Evolutionary conservation across 2,888 invertebrate species (phyloP).

Genomic region (Drosophila vallismaia): DNA sequence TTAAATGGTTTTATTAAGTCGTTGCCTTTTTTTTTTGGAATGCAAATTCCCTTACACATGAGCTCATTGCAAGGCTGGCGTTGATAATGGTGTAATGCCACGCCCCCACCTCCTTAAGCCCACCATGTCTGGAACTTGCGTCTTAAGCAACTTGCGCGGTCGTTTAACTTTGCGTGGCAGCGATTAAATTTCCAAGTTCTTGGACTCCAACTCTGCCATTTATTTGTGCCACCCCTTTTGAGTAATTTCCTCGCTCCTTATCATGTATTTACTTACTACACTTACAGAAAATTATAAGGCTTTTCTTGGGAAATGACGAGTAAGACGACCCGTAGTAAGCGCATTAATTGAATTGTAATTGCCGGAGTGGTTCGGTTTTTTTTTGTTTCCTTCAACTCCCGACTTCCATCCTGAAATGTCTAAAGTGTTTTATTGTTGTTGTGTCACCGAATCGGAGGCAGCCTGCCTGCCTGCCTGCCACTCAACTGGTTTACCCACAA

Average conservation of each 20-base stretch:
- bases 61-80: slow-evolving; percentile 42
- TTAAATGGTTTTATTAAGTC: background rate
- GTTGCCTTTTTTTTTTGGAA: background rate
- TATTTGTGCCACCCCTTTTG: background rate
- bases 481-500: slow-evolving; percentile 63
- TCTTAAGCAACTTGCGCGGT: slow-evolving; percentile 69
- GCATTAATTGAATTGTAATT: slow-evolving; percentile 80
- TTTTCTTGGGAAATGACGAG: slow-evolving; percentile 23
- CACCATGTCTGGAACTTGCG: slow-evolving; percentile 13
- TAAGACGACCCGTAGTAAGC: too few relatives aligned
- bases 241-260: slow-evolving; percentile 46
- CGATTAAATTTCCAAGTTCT: slow-evolving; percentile 74
- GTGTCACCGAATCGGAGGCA: slow-evolving; percentile 40
- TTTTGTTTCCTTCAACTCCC: slow-evolving; percentile 10
- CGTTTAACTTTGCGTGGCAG: slow-evolving; percentile 73
- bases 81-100: slow-evolving; percentile 15
- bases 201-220: slow-evolving; percentile 53
- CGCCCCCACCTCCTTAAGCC: slow-evolving; percentile 19
- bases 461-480: slow-evolving; percentile 42
- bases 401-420: too few relatives aligned
- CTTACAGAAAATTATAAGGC: slow-evolving; percentile 39
- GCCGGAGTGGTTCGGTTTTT: slow-evolving; percentile 43
- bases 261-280: slow-evolving; percentile 56
- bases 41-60: slow-evolving; percentile 45
- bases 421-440: slow-evolving; percentile 23